A percentile compares a stretch with the other conserved stretches of the same genome.
Evolutionary conservation across 1,140 invertebrate species (phyloP).

Genomic region (Meloidogyne exigua): DNA sequence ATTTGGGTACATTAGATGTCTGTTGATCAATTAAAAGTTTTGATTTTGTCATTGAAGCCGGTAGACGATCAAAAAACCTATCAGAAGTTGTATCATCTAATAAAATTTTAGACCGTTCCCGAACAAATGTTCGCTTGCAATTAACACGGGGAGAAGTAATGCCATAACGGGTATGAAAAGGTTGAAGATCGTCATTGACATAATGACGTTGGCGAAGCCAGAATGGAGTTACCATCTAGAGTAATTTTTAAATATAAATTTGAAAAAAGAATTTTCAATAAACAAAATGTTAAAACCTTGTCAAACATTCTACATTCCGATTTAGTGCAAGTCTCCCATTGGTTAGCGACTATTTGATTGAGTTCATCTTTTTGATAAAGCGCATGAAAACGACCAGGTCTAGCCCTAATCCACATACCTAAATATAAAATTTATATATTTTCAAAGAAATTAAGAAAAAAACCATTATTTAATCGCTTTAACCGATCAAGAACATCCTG

Average conservation of each 20-base stretch:
- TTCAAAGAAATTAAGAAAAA: background rate
- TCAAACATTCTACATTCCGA: constrained; percentile 59
- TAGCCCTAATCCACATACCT: constrained; percentile 59
- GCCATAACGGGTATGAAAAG: constrained; percentile 59
- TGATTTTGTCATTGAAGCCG: constrained; percentile 8
- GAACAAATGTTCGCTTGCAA: constrained; percentile 48
- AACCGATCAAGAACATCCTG: constrained; percentile 62
- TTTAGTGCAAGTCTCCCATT: constrained; percentile 61
- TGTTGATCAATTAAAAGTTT: background rate
- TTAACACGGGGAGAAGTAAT: constrained; percentile 55
- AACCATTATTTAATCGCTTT: constrained; percentile 61
- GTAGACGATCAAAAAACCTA: constrained; percentile 44
- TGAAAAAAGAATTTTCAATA: no score
- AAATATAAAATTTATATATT: constrained; percentile 32
- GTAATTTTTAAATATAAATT: no score
- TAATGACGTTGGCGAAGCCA: constrained; percentile 60
- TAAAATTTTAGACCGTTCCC: constrained; percentile 57
- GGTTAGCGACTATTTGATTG: constrained; percentile 41
- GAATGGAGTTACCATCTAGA: constrained; percentile 59
- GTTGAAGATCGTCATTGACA: constrained; percentile 58
- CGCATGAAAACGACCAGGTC: constrained; percentile 46
- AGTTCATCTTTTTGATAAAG: constrained; percentile 56
- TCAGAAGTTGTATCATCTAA: constrained; percentile 54
- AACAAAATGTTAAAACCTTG: constrained; percentile 27
- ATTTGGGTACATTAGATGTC: constrained; percentile 14